phyloP scores from a whole-genome alignment of 1,140 invertebrate genomes.

The Schlechtendalia chinensis region DNA sequence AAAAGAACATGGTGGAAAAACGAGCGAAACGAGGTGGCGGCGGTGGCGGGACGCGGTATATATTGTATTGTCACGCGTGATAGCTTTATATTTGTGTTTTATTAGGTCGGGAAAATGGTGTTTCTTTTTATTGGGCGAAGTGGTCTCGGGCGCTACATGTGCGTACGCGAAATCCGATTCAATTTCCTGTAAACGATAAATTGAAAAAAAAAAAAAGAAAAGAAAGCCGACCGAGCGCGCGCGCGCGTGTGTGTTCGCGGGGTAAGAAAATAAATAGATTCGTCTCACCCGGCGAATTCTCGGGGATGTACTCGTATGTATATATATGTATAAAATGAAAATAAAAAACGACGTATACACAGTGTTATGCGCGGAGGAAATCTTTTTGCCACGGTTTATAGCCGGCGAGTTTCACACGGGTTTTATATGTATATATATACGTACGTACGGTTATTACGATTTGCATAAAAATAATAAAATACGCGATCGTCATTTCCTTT shows the following conservation, averaged over 20 bases:
- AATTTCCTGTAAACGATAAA: conserved; percentile 50
- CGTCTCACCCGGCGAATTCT: not conserved
- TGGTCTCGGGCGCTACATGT: conserved; percentile 24
- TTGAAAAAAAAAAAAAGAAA: conserved; percentile 43
- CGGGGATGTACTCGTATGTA: no score
- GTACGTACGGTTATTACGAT: not conserved
- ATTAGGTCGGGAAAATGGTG: conserved; percentile 42
- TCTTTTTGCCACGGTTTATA: conserved; percentile 29
- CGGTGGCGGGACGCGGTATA: no score
- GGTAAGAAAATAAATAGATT: conserved; percentile 47
- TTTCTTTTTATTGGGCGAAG: conserved; percentile 44
- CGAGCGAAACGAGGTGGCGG: conserved; percentile 3
- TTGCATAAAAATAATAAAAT: conserved; percentile 33
- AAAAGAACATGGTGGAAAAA: conserved; percentile 41
- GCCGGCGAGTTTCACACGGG: conserved; percentile 15
- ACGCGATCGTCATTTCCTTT: no score
- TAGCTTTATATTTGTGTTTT: conserved; percentile 49
- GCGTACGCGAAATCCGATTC: conserved; percentile 41
- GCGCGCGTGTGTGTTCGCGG: not conserved
- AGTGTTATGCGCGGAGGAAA: conserved; percentile 14
- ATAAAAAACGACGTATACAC: not conserved
- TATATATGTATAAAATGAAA: conserved; percentile 7
- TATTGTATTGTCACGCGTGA: conserved; percentile 42
- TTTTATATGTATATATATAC: not conserved
- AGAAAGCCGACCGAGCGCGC: not conserved